Conservation (phyloP, 2,113 vertebrate genomes). For the Scophthalmus maximus region DNA sequence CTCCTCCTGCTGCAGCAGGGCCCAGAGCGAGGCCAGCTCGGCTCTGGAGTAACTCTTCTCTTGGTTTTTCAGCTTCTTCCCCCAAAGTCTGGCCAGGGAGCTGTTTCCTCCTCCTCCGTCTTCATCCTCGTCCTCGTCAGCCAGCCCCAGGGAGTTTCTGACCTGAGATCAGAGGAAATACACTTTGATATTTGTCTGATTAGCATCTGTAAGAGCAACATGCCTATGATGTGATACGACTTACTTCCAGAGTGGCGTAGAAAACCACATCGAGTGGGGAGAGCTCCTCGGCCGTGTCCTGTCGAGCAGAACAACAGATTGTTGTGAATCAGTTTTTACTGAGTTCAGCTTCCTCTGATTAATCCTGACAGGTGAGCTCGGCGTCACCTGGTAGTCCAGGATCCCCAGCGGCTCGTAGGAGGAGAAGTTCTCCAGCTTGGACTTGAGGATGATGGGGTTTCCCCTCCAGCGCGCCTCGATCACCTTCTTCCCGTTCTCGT, state of each 20-base stretch:
- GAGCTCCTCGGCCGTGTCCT: conserved; percentile 78
- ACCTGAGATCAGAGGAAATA: conserved; percentile 48
- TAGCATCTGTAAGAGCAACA: not conserved
- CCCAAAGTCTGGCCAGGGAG: conserved; percentile 85
- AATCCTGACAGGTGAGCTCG: not conserved
- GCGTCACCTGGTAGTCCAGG: conserved; percentile 82
- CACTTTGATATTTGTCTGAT: not conserved
- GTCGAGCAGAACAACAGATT: not conserved
- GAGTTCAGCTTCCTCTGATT: too few species aligned
- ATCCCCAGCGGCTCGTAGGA: conserved; percentile 87
- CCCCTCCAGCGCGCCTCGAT: conserved; percentile 93
- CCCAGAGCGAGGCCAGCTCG: conserved; percentile 93
- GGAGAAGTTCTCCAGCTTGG: conserved; percentile 92
- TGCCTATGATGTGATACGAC: not conserved
- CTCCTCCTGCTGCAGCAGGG: conserved; percentile 95
- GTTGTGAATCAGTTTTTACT: too few species aligned
- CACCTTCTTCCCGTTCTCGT: conserved; percentile 95
- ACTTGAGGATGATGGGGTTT: conserved; percentile 90
- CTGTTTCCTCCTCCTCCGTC: conserved; percentile 53
- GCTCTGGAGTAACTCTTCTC: conserved; percentile 78
- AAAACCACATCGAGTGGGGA: conserved; percentile 89
- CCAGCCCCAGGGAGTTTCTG: conserved; percentile 87
- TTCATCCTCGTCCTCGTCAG: conserved; percentile 53
- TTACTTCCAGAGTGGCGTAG: conserved; percentile 90
- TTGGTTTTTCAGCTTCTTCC: conserved; percentile 77